Evolutionary conservation across 2,888 invertebrate species (phyloP).

Genomic region (Agrotis clavis): DNA sequence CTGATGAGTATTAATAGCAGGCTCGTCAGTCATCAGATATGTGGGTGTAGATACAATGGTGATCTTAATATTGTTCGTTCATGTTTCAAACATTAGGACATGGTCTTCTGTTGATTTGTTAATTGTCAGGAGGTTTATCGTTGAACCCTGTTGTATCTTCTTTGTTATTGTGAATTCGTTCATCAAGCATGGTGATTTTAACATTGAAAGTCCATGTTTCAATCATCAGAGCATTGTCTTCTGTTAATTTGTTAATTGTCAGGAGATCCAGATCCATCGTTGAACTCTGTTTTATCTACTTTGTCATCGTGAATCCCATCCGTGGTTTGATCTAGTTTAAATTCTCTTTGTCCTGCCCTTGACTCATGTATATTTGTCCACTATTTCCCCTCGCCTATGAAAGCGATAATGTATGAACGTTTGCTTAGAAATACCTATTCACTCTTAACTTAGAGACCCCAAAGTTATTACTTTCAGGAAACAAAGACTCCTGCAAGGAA

Average conservation of each 20-base stretch:
- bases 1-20: slow-evolving; percentile 36
- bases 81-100: slow-evolving; percentile 20
- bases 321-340: too few species aligned
- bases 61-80: slow-evolving; percentile 35
- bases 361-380: too few species aligned
- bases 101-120: slow-evolving; percentile 17
- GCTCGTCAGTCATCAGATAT: slow-evolving; percentile 21
- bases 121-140: not conserved
- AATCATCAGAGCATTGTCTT: slow-evolving; percentile 31
- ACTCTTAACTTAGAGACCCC: too few species aligned
- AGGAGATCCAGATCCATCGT: not conserved
- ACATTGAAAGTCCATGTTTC: slow-evolving; percentile 27
- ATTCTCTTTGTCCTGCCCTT: too few species aligned
- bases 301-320: too few species aligned
- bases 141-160: not conserved
- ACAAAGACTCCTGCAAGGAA: too few species aligned
- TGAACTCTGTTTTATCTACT: not conserved
- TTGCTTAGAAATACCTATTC: too few species aligned
- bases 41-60: slow-evolving; percentile 1
- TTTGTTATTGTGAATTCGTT: too few species aligned
- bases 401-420: too few species aligned
- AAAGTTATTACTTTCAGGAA: too few species aligned
- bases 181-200: slow-evolving; percentile 25
- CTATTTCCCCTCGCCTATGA: too few species aligned
- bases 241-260: not conserved